Percentiles rank a stretch among this genome's conserved stretches.
phyloP scores from a whole-genome alignment of 2,888 invertebrate genomes.

The Idaea aversata region DNA sequence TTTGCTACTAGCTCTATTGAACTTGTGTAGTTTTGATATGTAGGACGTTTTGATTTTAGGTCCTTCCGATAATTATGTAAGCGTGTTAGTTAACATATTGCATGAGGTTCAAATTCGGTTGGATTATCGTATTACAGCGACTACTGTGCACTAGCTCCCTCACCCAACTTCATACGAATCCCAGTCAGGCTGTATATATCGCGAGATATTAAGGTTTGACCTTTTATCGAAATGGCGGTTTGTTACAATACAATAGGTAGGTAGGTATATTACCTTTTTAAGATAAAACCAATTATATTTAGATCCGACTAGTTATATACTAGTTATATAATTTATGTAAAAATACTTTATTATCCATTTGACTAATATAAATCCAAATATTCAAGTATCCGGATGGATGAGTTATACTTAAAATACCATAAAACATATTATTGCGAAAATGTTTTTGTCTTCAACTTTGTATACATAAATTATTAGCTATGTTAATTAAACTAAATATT shows the following conservation, averaged over 20 bases:
- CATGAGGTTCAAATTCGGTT: too few relatives aligned
- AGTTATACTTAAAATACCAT: neutral
- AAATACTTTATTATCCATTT: neutral
- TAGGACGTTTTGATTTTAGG: too few relatives aligned
- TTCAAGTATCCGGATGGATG: neutral
- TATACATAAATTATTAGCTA: neutral
- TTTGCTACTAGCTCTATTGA: too few relatives aligned
- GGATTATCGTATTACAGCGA: too few relatives aligned
- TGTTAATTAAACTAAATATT: too few relatives aligned
- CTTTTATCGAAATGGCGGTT: neutral
- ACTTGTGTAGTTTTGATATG: too few relatives aligned
- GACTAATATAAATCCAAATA: neutral
- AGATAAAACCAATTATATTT: neutral
- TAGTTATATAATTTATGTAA: neutral
- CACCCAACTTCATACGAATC: too few relatives aligned
- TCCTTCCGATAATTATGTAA: too few relatives aligned
- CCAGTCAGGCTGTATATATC: too few relatives aligned
- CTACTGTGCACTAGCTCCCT: too few relatives aligned
- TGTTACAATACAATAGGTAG: neutral
- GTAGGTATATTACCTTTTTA: neutral
- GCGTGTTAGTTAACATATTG: too few relatives aligned
- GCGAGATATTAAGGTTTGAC: too few relatives aligned
- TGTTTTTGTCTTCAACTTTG: neutral
- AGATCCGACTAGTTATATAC: neutral
- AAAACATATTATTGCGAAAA: neutral